Evolutionary conservation across 2,797 vertebrate genomes (phyloP).

Genomic region (Neosilurus mollespiculum): DNA sequence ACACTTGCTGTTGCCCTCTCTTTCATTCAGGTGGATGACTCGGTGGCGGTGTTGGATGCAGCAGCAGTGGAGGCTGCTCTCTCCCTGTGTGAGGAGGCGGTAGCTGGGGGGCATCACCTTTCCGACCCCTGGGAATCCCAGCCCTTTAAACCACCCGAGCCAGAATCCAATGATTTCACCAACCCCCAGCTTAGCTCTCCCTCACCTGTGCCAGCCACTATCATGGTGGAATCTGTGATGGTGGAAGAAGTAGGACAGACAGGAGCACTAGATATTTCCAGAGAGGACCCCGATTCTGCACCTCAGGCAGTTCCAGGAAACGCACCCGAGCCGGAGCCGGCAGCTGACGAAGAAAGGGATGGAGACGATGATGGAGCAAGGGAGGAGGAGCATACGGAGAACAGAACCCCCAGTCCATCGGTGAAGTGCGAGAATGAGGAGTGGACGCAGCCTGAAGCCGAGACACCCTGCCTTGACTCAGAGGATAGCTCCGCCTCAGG

Average conservation of each 20-base stretch:
- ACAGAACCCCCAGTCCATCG: slow-evolving; percentile 49
- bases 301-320: slow-evolving; percentile 36
- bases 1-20: background rate
- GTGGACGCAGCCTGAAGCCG: slow-evolving; percentile 73
- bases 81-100: slow-evolving; percentile 92
- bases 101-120: slow-evolving; percentile 85
- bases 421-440: slow-evolving; percentile 76
- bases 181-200: slow-evolving; percentile 38
- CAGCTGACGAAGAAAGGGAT: slow-evolving; percentile 53
- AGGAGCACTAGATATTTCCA: slow-evolving; percentile 35
- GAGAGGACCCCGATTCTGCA: slow-evolving; percentile 32
- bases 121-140: slow-evolving; percentile 91
- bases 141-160: slow-evolving; percentile 68
- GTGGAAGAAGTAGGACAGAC: slow-evolving; percentile 58
- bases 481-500: slow-evolving; percentile 80
- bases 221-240: slow-evolving; percentile 56
- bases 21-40: slow-evolving; percentile 84
- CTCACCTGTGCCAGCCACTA: background rate
- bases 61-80: slow-evolving; percentile 95
- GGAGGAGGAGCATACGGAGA: slow-evolving; percentile 45
- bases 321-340: slow-evolving; percentile 26
- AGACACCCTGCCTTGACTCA: slow-evolving; percentile 73
- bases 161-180: slow-evolving; percentile 60
- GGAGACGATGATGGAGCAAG: slow-evolving; percentile 54
- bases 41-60: slow-evolving; percentile 91